Conservation (phyloP, 2,888 invertebrate species). For the Corythucha ciliata region DNA sequence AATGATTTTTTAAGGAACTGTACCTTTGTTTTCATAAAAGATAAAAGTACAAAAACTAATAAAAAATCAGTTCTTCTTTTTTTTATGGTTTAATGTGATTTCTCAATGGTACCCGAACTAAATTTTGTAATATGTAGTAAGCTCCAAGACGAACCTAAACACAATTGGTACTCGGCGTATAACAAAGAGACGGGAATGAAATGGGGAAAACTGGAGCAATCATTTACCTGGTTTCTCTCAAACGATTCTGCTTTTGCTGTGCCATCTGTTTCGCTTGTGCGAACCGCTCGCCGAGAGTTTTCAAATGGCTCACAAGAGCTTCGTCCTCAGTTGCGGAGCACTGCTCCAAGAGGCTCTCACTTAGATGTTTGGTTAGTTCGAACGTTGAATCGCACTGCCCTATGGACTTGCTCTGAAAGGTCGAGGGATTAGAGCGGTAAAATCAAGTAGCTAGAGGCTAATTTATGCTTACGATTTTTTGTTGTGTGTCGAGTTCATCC, state of each 20-base stretch:
- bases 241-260: constrained; percentile 24
- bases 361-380: constrained; percentile 72
- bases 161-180: background rate
- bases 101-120: too few species aligned
- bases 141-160: background rate
- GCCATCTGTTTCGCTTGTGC: constrained; percentile 44
- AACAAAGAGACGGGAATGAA: too few species aligned
- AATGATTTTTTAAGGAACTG: too few species aligned
- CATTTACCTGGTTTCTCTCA: constrained; percentile 25
- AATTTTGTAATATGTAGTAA: background rate
- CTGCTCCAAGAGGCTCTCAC: constrained; percentile 62
- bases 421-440: constrained; percentile 5
- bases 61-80: too few species aligned
- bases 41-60: too few species aligned
- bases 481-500: constrained; percentile 22
- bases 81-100: too few species aligned
- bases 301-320: constrained; percentile 35
- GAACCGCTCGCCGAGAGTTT: constrained; percentile 46
- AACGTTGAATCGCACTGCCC: constrained; percentile 70
- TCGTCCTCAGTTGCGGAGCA: constrained; percentile 44
- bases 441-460: background rate
- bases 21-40: too few species aligned
- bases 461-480: constrained; percentile 26
- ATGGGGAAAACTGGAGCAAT: too few species aligned
- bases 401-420: constrained; percentile 52